Percentiles rank a stretch among this genome's conserved stretches.
phyloP scores from a whole-genome alignment of 2,113 vertebrate species.

The Cottus gobio region DNA sequence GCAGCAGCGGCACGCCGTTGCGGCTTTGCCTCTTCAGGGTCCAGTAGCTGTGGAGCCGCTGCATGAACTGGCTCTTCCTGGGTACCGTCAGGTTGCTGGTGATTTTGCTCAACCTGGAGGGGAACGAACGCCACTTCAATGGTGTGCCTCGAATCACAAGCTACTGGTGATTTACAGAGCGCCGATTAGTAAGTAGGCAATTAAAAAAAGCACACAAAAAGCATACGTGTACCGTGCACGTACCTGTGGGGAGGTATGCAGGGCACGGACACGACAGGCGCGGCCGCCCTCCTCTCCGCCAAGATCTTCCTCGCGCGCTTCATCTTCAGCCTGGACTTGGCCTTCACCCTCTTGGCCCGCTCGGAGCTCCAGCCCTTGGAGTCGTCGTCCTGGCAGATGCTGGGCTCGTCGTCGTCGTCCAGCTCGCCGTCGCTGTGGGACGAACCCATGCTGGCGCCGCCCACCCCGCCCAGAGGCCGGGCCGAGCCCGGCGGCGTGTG shows the following conservation, averaged over 20 bases:
- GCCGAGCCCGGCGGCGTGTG: constrained; percentile 95
- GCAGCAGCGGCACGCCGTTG: constrained; percentile 95
- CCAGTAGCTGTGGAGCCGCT: constrained; percentile 98
- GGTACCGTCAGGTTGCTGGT: constrained; percentile 96
- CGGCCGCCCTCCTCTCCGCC: constrained; percentile 95
- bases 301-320: constrained; percentile 97
- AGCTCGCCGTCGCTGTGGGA: constrained; percentile 96
- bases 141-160: not conserved
- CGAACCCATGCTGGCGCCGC: constrained; percentile 82
- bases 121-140: constrained; percentile 13
- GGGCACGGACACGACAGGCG: constrained; percentile 95
- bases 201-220: no score
- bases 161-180: not conserved
- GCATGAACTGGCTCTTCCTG: constrained; percentile 99
- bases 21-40: constrained; percentile 97
- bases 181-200: not conserved
- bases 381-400: constrained; percentile 93
- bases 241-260: constrained; percentile 98
- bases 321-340: constrained; percentile 98
- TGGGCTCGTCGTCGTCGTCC: constrained; percentile 94
- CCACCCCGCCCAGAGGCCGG: constrained; percentile 79
- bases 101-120: constrained; percentile 94
- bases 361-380: constrained; percentile 97
- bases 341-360: constrained; percentile 96
- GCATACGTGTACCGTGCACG: not conserved